Percentiles rank a stretch among this genome's conserved stretches.
Conservation (phyloP, 2,797 vertebrate genomes). For the Cetoscarus ocellatus region DNA sequence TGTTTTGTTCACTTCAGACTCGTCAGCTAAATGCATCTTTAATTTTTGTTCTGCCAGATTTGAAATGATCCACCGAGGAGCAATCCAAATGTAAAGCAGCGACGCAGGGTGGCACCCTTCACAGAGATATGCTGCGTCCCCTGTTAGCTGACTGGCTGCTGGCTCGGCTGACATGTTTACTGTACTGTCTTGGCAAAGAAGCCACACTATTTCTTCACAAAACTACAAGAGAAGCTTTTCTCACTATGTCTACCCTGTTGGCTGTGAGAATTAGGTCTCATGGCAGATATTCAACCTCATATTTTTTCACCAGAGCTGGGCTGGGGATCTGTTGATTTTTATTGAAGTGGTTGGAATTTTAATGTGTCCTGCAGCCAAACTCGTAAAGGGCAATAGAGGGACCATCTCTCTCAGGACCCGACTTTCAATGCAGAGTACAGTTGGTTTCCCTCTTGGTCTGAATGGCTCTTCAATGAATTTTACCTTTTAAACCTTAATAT, state of each 20-base stretch:
- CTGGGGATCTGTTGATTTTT: conserved; percentile 49
- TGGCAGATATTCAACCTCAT: conserved; percentile 25
- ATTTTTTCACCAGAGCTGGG: conserved; percentile 24
- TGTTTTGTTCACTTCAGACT: no score
- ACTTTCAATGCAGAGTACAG: conserved; percentile 57
- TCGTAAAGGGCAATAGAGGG: conserved; percentile 64
- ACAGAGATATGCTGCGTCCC: no score
- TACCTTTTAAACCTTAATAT: conserved; percentile 38
- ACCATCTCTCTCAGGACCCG: conserved; percentile 49
- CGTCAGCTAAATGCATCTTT: no score
- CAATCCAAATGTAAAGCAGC: no score
- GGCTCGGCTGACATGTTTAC: not conserved
- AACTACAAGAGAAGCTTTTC: not conserved
- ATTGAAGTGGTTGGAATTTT: conserved; percentile 52
- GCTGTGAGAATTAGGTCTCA: conserved; percentile 8
- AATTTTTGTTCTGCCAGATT: no score
- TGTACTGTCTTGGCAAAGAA: not conserved
- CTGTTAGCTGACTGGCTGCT: not conserved
- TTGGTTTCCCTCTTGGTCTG: conserved; percentile 41
- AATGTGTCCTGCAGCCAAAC: conserved; percentile 50
- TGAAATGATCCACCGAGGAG: no score
- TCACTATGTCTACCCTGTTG: not conserved
- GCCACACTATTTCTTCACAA: not conserved
- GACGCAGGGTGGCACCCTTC: no score
- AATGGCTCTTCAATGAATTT: conserved; percentile 31